Percentiles rank a stretch among this genome's conserved stretches.
These are phyloP conservation scores for Chironomus tepperi DNA, from an alignment of 1,140 invertebrate species.

Conservation along the genomic window DNA sequence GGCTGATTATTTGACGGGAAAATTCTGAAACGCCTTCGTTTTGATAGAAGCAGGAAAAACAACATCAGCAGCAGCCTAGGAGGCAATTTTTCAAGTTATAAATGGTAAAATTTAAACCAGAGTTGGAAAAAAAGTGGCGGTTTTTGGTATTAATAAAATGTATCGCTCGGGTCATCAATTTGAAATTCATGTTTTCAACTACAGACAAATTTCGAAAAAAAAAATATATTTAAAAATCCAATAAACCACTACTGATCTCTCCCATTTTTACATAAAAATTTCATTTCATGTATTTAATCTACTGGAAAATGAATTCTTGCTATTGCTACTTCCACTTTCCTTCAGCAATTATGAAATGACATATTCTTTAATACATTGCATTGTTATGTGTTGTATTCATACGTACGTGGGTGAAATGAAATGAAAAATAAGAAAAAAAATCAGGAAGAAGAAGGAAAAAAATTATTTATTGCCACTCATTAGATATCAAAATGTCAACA, in stretches of 20 bases:
- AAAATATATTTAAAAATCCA: too few relatives aligned
- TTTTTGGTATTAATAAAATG: too few relatives aligned
- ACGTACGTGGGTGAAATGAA: not conserved
- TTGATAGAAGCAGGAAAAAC: not conserved
- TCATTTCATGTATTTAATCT: slow-evolving; percentile 9
- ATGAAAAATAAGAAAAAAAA: not conserved
- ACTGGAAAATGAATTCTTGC: not conserved
- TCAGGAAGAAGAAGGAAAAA: not conserved
- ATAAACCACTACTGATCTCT: not conserved
- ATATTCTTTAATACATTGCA: too few relatives aligned
- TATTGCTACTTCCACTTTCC: not conserved
- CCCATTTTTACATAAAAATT: too few relatives aligned
- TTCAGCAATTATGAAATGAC: slow-evolving; percentile 9
- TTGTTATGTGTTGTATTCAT: not conserved
- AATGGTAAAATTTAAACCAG: too few relatives aligned
- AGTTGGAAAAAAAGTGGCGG: too few relatives aligned
- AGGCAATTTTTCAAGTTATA: not conserved
- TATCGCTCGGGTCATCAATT: too few relatives aligned
- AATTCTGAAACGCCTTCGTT: not conserved
- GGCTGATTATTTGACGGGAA: too few relatives aligned
- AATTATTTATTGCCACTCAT: slow-evolving; percentile 21
- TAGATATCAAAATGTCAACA: slow-evolving; percentile 22
- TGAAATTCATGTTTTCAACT: too few relatives aligned
- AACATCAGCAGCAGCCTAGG: not conserved
- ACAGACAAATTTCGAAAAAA: too few relatives aligned